These are phyloP conservation scores for Polietes domitor DNA, from an alignment of 2,888 invertebrate species.

Conservation along the genomic window DNA sequence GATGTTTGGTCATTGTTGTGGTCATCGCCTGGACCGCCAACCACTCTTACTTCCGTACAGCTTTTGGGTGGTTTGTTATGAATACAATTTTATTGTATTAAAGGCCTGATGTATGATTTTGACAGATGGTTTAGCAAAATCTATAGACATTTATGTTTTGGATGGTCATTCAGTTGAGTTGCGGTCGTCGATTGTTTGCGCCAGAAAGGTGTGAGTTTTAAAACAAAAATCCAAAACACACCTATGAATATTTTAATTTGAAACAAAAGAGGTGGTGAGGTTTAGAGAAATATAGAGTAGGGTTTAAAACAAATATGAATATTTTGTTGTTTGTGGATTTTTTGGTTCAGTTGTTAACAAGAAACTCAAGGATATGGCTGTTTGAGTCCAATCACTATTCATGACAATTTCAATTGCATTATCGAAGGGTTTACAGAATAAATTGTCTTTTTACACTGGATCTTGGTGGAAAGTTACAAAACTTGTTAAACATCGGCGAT, in stretches of 20 bases:
- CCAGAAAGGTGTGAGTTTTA: not conserved
- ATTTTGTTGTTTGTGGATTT: no score
- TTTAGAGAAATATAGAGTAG: no score
- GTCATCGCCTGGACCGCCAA: not conserved
- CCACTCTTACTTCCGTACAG: not conserved
- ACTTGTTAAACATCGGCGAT: no score
- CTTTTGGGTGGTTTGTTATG: not conserved
- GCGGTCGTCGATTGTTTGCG: not conserved
- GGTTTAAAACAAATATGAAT: no score
- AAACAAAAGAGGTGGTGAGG: no score
- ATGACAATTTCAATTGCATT: no score
- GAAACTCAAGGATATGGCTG: no score
- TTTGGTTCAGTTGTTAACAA: no score
- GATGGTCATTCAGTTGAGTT: not conserved
- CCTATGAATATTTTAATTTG: not conserved
- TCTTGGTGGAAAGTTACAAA: no score
- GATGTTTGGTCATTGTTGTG: not conserved
- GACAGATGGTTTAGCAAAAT: conserved; percentile 4
- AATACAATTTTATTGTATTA: not conserved
- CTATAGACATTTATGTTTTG: not conserved
- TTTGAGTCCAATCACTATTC: no score
- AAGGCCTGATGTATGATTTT: conserved; percentile 10
- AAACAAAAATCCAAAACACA: not conserved
- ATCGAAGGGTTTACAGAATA: no score
- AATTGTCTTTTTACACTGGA: no score